Percentiles rank a stretch among this genome's conserved stretches.
Evolutionary conservation across 2,113 vertebrate species (phyloP).

Genomic region (Dinomys branickii): DNA sequence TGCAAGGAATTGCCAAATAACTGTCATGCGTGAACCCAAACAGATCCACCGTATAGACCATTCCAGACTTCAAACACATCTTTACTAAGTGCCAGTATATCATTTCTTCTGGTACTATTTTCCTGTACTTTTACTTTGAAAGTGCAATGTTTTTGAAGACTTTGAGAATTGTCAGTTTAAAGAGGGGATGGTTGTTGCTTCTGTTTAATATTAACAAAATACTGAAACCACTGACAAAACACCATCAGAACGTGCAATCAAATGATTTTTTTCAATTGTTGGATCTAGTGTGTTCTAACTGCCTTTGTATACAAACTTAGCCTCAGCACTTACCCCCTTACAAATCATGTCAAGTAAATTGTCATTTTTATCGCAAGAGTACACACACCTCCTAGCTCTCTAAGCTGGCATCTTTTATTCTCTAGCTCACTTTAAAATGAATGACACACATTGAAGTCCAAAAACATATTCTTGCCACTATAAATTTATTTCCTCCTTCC

Average conservation of each 20-base stretch:
- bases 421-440: slow-evolving; percentile 20
- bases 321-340: neutral
- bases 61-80: neutral
- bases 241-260: neutral
- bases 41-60: neutral
- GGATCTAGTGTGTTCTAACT: slow-evolving; percentile 1
- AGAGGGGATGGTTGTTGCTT: neutral
- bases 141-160: neutral
- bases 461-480: neutral
- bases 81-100: neutral
- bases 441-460: neutral
- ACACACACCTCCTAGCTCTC: neutral
- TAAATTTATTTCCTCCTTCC: neutral
- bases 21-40: neutral
- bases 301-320: neutral
- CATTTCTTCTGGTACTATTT: neutral
- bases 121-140: neutral
- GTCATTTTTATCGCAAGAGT: neutral
- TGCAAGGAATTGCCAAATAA: neutral
- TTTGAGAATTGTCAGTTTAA: neutral
- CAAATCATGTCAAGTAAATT: neutral
- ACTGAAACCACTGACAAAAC: neutral
- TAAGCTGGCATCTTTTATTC: neutral
- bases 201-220: neutral
- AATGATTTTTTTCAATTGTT: neutral